These are phyloP conservation scores for Eulacestoma nigropectus DNA, from an alignment of 2,113 vertebrate genomes.

Conservation along the genomic window DNA sequence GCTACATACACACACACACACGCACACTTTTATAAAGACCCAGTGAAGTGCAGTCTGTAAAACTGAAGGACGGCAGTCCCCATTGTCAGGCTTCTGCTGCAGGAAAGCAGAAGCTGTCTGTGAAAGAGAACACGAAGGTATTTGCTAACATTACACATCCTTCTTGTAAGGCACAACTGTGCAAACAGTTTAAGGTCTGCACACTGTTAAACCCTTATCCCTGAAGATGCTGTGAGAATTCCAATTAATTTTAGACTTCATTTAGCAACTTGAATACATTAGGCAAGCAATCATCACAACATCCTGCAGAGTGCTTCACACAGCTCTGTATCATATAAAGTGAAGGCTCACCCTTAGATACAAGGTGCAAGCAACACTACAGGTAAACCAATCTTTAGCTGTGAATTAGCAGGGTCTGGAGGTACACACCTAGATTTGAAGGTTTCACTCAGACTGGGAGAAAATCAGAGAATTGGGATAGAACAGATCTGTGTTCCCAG, in stretches of 20 bases:
- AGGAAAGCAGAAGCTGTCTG: neutral
- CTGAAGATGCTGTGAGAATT: slow-evolving; percentile 22
- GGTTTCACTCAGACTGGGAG: neutral
- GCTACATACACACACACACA: neutral
- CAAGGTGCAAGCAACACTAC: neutral
- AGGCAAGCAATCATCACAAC: slow-evolving; percentile 5
- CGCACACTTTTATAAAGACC: neutral
- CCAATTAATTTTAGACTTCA: slow-evolving; percentile 47
- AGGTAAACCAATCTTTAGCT: neutral
- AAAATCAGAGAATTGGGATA: neutral
- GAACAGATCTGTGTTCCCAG: neutral
- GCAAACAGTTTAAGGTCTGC: slow-evolving; percentile 48
- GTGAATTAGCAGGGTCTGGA: neutral
- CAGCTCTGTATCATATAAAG: neutral
- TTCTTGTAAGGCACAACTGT: slow-evolving; percentile 24
- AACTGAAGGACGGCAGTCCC: neutral
- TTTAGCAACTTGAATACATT: slow-evolving; percentile 36
- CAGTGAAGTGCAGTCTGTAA: neutral
- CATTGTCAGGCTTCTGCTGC: neutral
- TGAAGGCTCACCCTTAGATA: neutral
- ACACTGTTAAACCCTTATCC: slow-evolving; percentile 19
- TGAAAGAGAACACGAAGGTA: neutral
- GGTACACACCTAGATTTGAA: neutral
- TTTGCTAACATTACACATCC: slow-evolving; percentile 13
- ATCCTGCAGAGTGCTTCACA: neutral